These are phyloP conservation scores for Crossocerus cetratus DNA, from an alignment of 2,888 invertebrate species.

Conservation along the genomic window DNA sequence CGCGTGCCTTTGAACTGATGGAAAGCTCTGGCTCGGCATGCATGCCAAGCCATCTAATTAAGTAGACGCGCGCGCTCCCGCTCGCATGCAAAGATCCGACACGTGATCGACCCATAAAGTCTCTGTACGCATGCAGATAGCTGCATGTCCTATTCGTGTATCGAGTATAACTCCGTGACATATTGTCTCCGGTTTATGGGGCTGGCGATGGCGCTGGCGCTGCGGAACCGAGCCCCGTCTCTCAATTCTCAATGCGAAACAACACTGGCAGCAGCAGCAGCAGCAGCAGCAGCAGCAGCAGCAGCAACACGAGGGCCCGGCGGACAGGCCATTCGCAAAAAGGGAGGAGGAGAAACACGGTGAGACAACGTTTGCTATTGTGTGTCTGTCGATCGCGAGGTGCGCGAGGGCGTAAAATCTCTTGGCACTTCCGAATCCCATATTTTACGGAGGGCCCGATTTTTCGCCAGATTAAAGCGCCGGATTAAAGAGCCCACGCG, in stretches of 20 bases:
- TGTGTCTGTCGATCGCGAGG: constrained; percentile 19
- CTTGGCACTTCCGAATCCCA: not conserved
- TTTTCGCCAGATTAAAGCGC: too few species aligned
- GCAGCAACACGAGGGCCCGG: not conserved
- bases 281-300: too few species aligned
- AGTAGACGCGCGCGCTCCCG: too few species aligned
- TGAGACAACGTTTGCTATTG: constrained; percentile 31
- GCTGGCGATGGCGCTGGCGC: not conserved
- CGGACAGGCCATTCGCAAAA: not conserved
- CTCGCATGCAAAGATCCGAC: too few species aligned
- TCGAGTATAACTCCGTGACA: constrained; percentile 20
- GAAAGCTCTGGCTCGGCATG: too few species aligned
- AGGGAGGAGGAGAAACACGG: not conserved
- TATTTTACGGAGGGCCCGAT: too few species aligned
- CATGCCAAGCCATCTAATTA: too few species aligned
- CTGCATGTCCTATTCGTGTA: not conserved
- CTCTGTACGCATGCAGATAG: too few species aligned
- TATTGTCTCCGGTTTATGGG: constrained; percentile 29
- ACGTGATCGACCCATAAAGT: too few species aligned
- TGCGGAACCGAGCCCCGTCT: constrained; percentile 11
- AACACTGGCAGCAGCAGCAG: too few species aligned
- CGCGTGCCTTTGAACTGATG: too few species aligned
- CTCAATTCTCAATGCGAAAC: constrained; percentile 33
- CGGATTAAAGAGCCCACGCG: not conserved
- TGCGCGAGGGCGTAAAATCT: constrained; percentile 4